These are phyloP conservation scores for Centropus bengalensis DNA, from an alignment of 2,113 vertebrate species.

Conservation along the genomic window DNA sequence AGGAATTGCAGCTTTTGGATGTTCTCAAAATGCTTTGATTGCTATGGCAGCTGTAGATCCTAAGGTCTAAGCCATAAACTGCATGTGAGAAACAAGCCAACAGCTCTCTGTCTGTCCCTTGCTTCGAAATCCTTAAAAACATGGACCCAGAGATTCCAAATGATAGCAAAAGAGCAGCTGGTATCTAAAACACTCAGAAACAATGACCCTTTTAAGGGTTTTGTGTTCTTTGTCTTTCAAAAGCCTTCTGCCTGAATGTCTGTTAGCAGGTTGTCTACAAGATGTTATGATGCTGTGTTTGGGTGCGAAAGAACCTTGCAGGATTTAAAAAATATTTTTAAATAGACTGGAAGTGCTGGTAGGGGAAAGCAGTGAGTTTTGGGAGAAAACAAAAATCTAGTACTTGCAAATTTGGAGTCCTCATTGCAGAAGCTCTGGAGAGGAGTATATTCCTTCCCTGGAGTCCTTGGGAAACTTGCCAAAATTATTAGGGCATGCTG, in stretches of 20 bases:
- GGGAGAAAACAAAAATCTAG: background rate
- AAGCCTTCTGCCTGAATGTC: background rate
- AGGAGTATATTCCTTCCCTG: background rate
- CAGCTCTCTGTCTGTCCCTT: background rate
- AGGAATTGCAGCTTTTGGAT: background rate
- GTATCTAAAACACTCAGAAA: background rate
- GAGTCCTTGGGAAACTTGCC: background rate
- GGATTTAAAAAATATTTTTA: background rate
- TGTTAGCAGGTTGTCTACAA: background rate
- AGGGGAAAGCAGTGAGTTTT: background rate
- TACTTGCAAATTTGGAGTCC: background rate
- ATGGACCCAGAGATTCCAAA: background rate
- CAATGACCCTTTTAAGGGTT: background rate
- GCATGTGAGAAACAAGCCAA: background rate
- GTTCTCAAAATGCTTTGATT: background rate
- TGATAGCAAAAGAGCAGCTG: background rate
- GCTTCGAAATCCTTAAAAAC: background rate
- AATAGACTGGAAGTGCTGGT: background rate
- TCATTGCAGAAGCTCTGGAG: background rate
- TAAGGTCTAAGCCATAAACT: background rate
- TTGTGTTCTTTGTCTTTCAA: background rate
- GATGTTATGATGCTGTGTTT: background rate
- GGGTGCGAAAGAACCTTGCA: background rate
- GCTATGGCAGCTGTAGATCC: background rate
- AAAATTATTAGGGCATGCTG: rapidly evolving